phyloP scores from a whole-genome alignment of 2,113 vertebrate genomes.

The Centropus unirufus region DNA sequence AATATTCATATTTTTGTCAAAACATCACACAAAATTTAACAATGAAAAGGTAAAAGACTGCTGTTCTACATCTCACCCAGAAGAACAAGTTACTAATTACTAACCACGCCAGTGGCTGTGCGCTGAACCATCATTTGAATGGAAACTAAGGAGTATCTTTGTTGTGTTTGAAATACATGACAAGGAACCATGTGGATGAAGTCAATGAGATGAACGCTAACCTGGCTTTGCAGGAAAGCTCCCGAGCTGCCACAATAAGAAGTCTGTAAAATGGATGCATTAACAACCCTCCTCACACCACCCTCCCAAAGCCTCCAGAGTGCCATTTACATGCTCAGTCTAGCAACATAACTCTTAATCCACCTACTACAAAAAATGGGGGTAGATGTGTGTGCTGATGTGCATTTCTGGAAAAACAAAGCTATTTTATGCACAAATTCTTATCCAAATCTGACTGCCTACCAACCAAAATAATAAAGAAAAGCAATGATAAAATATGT shows the following conservation, averaged over 20 bases:
- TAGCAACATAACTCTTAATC: neutral
- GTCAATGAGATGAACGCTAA: neutral
- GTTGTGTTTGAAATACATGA: rapidly evolving
- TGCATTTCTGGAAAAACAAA: neutral
- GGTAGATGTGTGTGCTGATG: neutral
- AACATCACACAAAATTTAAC: neutral
- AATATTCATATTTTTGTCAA: neutral
- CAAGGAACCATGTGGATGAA: rapidly evolving
- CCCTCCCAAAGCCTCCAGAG: no score
- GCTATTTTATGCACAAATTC: neutral
- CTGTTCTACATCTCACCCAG: neutral
- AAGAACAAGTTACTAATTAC: neutral
- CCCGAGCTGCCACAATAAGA: rapidly evolving
- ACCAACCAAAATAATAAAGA: neutral
- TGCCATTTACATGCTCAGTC: neutral
- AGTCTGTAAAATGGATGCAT: neutral
- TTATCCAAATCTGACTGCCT: neutral
- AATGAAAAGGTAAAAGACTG: rapidly evolving
- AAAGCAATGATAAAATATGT: neutral
- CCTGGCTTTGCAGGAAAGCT: neutral
- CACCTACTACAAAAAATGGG: neutral
- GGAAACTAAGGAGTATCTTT: neutral
- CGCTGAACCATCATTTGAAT: neutral
- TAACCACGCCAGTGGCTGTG: neutral
- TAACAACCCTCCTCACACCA: neutral